phyloP scores from a whole-genome alignment of 2,113 vertebrate genomes.

The Zosterops lateralis region DNA sequence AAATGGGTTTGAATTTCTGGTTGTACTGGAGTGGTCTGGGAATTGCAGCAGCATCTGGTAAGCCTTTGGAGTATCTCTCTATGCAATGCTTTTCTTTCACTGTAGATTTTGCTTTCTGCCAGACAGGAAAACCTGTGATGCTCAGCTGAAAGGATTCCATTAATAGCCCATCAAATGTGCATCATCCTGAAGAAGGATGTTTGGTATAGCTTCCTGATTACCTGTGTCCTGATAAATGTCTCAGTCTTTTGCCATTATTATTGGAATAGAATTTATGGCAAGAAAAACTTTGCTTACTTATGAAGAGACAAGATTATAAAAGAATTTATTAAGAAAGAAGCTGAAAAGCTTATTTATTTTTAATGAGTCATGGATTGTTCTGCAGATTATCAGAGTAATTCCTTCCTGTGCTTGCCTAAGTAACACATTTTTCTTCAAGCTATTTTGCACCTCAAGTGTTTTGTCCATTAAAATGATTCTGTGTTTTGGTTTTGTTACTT shows the following conservation, averaged over 20 bases:
- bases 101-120: too few species aligned
- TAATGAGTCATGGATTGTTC: background rate
- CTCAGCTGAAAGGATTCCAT: background rate
- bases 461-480: background rate
- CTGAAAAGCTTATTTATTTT: background rate
- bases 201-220: background rate
- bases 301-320: background rate
- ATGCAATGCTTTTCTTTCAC: background rate
- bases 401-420: background rate
- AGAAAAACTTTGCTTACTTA: background rate
- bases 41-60: background rate
- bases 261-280: background rate
- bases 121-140: background rate
- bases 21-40: background rate
- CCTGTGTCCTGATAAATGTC: background rate
- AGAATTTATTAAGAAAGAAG: slow-evolving; percentile 15
- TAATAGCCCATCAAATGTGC: background rate
- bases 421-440: background rate
- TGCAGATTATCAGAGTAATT: background rate
- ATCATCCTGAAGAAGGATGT: background rate
- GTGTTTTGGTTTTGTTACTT: background rate
- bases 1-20: background rate
- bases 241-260: background rate
- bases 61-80: background rate
- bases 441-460: background rate